Evolutionary conservation across 2,113 vertebrate genomes (phyloP).

Genomic region (Solea senegalensis): DNA sequence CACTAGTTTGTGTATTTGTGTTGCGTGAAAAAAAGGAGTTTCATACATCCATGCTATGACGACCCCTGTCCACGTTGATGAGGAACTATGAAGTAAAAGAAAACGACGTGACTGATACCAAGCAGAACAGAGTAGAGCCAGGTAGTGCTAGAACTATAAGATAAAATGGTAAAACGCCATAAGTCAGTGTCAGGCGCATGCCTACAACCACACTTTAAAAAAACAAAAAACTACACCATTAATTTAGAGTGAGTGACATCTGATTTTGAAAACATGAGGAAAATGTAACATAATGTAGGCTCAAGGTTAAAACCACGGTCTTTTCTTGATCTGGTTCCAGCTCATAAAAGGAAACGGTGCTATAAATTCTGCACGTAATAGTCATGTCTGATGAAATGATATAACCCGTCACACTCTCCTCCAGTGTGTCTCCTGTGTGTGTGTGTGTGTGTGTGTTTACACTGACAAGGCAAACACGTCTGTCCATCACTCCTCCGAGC

Average conservation of each 20-base stretch:
- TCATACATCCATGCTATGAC: too few relatives aligned
- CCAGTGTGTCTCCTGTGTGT: background rate
- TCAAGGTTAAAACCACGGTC: slow-evolving; percentile 6
- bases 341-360: background rate
- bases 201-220: too few relatives aligned
- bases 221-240: too few relatives aligned
- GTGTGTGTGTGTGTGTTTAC: background rate
- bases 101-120: too few relatives aligned
- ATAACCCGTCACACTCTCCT: background rate
- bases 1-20: too few relatives aligned
- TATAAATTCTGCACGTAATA: slow-evolving; percentile 3
- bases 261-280: background rate
- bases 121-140: too few relatives aligned
- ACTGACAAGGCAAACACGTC: background rate
- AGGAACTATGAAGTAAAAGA: too few relatives aligned
- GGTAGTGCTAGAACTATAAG: too few relatives aligned
- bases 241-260: background rate
- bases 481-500: slow-evolving; percentile 18
- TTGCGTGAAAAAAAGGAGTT: too few relatives aligned
- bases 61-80: too few relatives aligned
- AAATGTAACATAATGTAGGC: background rate
- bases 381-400: slow-evolving; percentile 15
- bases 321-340: background rate
- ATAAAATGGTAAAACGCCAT: too few relatives aligned
- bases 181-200: too few relatives aligned